phyloP scores from a whole-genome alignment of 2,113 vertebrate species.

The Oxyura jamaicensis region DNA sequence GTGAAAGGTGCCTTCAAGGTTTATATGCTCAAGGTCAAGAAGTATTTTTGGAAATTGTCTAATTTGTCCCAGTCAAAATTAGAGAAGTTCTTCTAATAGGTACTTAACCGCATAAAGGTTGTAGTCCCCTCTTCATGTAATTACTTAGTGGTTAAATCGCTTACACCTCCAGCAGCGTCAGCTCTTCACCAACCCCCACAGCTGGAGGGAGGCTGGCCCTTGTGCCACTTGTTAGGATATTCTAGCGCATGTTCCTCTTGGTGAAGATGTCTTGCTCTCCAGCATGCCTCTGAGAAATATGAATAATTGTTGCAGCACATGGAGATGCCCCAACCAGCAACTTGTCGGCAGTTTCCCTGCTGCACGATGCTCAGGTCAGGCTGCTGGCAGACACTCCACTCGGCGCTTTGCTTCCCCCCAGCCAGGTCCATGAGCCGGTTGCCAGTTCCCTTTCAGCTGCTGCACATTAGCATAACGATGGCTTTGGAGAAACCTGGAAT shows the following conservation, averaged over 20 bases:
- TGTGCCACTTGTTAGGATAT: background rate
- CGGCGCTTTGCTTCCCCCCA: rapidly evolving
- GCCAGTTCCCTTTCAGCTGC: background rate
- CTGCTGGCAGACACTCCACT: rapidly evolving
- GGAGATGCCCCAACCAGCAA: rapidly evolving
- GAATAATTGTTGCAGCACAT: rapidly evolving
- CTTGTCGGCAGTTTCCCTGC: background rate
- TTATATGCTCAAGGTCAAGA: background rate
- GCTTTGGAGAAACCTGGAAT: background rate
- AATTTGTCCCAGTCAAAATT: conserved; percentile 62
- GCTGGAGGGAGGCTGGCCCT: background rate
- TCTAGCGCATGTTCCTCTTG: background rate
- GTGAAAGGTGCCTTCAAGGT: background rate
- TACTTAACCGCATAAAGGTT: conserved; percentile 53
- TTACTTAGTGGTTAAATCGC: conserved; percentile 34
- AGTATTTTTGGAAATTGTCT: conserved; percentile 48
- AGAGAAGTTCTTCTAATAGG: conserved; percentile 41
- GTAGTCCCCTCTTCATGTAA: conserved; percentile 18
- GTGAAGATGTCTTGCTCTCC: rapidly evolving
- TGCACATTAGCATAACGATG: background rate
- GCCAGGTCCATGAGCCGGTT: background rate
- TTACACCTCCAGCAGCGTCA: background rate
- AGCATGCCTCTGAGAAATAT: rapidly evolving
- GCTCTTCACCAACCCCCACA: background rate
- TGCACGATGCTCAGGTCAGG: background rate